Evolutionary conservation across 1,140 invertebrate species (phyloP).

Genomic region (Elysia chlorotica): DNA sequence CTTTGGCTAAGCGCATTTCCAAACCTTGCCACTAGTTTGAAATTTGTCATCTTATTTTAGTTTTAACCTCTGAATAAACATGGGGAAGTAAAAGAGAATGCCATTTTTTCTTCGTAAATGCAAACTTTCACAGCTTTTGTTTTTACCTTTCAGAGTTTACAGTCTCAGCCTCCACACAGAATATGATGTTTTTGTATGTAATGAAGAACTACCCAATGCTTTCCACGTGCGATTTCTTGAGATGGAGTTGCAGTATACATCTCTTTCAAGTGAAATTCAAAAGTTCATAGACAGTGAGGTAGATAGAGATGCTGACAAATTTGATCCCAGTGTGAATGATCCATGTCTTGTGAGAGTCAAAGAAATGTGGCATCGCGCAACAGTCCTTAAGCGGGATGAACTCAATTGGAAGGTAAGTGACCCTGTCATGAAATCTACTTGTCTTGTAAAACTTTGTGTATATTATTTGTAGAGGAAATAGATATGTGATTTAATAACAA

Average conservation of each 20-base stretch:
- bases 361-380: conserved; percentile 3
- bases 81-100: too few relatives aligned
- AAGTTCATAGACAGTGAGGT: neutral
- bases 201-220: conserved; percentile 11
- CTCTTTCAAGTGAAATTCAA: conserved; percentile 1
- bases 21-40: too few relatives aligned
- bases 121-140: too few relatives aligned
- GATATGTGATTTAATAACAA: too few relatives aligned
- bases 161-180: conserved; percentile 4
- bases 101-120: too few relatives aligned
- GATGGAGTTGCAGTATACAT: conserved; percentile 1
- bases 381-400: neutral
- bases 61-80: too few relatives aligned
- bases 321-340: neutral
- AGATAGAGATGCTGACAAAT: neutral
- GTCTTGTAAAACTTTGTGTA: too few relatives aligned
- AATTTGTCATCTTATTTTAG: too few relatives aligned
- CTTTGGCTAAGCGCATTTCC: too few relatives aligned
- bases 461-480: too few relatives aligned
- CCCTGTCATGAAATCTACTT: too few relatives aligned
- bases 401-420: too few relatives aligned
- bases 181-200: conserved; percentile 9
- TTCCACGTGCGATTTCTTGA: conserved; percentile 11
- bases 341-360: conserved; percentile 4
- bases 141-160: neutral